Percentiles rank a stretch among this genome's conserved stretches.
phyloP scores from a whole-genome alignment of 2,797 vertebrate species.

The Hyperoplus lanceolatus region DNA sequence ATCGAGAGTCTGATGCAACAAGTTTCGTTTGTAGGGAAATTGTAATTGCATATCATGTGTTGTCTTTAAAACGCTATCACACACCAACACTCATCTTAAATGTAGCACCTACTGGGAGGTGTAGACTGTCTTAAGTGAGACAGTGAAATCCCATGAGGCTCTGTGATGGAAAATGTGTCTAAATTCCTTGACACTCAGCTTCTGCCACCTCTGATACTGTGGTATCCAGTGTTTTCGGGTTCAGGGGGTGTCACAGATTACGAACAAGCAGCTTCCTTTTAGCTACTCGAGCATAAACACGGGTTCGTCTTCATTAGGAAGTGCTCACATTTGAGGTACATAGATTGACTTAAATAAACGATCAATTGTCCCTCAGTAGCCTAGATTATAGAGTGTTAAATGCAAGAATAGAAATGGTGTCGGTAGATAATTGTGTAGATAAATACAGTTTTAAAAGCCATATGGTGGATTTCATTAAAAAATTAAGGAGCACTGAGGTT shows the following conservation, averaged over 20 bases:
- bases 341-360: slow-evolving; percentile 48
- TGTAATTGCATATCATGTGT: slow-evolving; percentile 52
- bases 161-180: slow-evolving; percentile 66
- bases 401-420: slow-evolving; percentile 51
- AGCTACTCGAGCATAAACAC: slow-evolving; percentile 32
- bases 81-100: slow-evolving; percentile 46
- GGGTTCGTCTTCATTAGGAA: slow-evolving; percentile 33
- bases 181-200: slow-evolving; percentile 65
- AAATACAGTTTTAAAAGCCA: slow-evolving; percentile 78
- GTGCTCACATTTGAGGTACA: slow-evolving; percentile 35
- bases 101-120: slow-evolving; percentile 72
- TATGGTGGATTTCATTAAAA: slow-evolving; percentile 69
- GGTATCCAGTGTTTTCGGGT: slow-evolving; percentile 51
- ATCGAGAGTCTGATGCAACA: slow-evolving; percentile 42
- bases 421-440: slow-evolving; percentile 77
- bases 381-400: slow-evolving; percentile 72
- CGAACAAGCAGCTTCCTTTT: slow-evolving; percentile 26
- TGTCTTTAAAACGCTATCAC: slow-evolving; percentile 54
- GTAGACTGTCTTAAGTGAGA: slow-evolving; percentile 62
- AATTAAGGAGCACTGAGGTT: slow-evolving; percentile 54
- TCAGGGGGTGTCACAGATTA: slow-evolving; percentile 54
- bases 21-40: slow-evolving; percentile 59
- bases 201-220: slow-evolving; percentile 57
- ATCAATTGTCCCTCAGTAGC: slow-evolving; percentile 51
- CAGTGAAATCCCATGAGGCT: slow-evolving; percentile 73